These are phyloP conservation scores for Epirrita christyi DNA, from an alignment of 2,888 invertebrate species.

Conservation along the genomic window DNA sequence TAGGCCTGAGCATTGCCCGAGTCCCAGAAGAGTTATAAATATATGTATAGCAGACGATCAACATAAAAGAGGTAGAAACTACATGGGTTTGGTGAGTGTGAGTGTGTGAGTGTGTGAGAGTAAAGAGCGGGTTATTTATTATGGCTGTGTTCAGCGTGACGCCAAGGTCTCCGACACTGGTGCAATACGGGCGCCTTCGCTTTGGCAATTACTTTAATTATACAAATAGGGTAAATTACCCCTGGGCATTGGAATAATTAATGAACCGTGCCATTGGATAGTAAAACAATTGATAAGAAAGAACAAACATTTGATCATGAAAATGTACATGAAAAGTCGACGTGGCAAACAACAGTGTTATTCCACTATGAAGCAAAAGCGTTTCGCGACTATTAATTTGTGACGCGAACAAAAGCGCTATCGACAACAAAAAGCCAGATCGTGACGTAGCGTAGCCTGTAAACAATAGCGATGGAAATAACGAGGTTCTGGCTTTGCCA, in stretches of 20 bases:
- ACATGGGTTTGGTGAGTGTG: neutral
- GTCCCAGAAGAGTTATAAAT: neutral
- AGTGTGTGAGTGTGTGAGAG: neutral
- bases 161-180: conserved; percentile 52
- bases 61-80: no score
- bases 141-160: conserved; percentile 48
- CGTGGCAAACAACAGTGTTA: no score
- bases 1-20: neutral
- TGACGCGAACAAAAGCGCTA: conserved; percentile 39
- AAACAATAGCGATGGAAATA: conserved; percentile 36
- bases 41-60: neutral
- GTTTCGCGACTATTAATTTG: conserved; percentile 7
- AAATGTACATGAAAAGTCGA: no score
- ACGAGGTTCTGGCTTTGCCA: conserved; percentile 5
- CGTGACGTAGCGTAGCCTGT: conserved; percentile 29
- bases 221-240: neutral
- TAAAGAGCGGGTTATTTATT: conserved; percentile 24
- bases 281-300: neutral
- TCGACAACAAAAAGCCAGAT: conserved; percentile 34
- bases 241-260: neutral
- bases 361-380: neutral
- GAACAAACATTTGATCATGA: neutral
- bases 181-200: conserved; percentile 56
- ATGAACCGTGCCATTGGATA: neutral
- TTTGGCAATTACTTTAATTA: conserved; percentile 45